Conservation (phyloP, 2,113 vertebrate genomes). For the Podarcis muralis region DNA sequence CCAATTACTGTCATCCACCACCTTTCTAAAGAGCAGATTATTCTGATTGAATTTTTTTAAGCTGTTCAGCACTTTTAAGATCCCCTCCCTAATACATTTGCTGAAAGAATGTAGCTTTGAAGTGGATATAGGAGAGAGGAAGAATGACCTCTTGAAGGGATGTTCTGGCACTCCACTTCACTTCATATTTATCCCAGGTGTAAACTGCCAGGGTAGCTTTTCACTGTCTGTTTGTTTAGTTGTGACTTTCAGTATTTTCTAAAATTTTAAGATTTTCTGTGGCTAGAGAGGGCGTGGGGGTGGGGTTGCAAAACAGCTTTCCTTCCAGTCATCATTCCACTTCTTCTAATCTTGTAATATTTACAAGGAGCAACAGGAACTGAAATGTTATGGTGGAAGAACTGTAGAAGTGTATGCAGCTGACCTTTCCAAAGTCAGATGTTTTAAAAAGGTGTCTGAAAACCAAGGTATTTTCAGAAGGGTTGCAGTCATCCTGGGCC, state of each 20-base stretch:
- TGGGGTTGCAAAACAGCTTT: not conserved
- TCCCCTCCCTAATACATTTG: not conserved
- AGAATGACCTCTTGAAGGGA: constrained; percentile 47
- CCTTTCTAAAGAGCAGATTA: constrained; percentile 76
- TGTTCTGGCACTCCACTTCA: constrained; percentile 42
- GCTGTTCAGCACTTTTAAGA: constrained; percentile 65
- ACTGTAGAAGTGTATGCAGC: not conserved
- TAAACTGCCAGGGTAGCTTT: constrained; percentile 39
- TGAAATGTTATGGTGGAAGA: not conserved
- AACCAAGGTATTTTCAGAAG: constrained; percentile 6
- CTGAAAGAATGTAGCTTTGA: constrained; percentile 53
- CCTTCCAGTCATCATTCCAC: not conserved
- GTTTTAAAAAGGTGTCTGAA: not conserved
- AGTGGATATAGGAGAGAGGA: constrained; percentile 32
- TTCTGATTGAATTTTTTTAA: constrained; percentile 79
- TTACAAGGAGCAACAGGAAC: not conserved
- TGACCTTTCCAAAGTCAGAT: not conserved
- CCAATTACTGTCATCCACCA: constrained; percentile 80
- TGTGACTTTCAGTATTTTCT: constrained; percentile 53
- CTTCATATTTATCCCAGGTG: constrained; percentile 58
- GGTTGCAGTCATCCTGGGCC: not conserved
- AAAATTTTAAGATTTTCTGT: not conserved
- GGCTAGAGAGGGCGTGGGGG: not conserved
- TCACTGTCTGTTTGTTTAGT: constrained; percentile 52
- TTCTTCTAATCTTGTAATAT: not conserved